Base-by-base conservation (phyloP, 2,797 vertebrate species). In the Hydrolagus colliei region DNA sequence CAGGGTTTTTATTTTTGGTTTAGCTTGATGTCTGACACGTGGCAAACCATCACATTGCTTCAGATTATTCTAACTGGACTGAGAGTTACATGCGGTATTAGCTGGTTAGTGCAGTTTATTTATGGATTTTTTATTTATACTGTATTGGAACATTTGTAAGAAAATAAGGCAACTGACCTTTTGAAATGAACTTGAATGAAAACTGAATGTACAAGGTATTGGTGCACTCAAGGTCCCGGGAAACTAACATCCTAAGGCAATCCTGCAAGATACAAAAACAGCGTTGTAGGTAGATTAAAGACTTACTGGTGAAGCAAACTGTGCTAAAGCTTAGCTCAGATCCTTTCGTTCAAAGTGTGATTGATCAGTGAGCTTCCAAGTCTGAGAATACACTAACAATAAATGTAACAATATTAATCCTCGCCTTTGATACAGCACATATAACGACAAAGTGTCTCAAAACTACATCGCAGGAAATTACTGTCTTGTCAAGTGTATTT, bases 161-260 rank as follows among this genome's bases (percentile, higher is more conserved):
- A n/a, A 86, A 86, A 85, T 72, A 76, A 88, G 75, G 0, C 14
- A 52, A 78, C 93, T 91, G 91, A 98, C 98, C 96, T 95, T 98
- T 99, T 63, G 96, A 95, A 91, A 99, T 96, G 92, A 99, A 99
- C 90, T 97, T 96, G 88, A 98, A 97, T 78, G 96, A 96, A 91
- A 99, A 99, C 89, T 99, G 98, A 88, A 99, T 96, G 89, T 98
- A 98, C 86, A 98, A 92, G 0, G 96, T 97, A 87, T 95, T 96
- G 72, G 95, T 94, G 87, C 97, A 99, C 89, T 99, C 97, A 77
- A 98, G 92, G 90, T 99, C 97, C 90, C 94, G 94, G 82, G 97
- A 98, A 89, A 98, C 95, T 86, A 99, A 92, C 96, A 99, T 97
- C 87, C 98, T 94, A 84, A 98, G 91, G 77, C 97, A 97, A 87